Percentiles rank a stretch among this genome's conserved stretches.
Evolutionary conservation across 2,797 vertebrate species (phyloP).

Genomic region (Podargus strigoides): DNA sequence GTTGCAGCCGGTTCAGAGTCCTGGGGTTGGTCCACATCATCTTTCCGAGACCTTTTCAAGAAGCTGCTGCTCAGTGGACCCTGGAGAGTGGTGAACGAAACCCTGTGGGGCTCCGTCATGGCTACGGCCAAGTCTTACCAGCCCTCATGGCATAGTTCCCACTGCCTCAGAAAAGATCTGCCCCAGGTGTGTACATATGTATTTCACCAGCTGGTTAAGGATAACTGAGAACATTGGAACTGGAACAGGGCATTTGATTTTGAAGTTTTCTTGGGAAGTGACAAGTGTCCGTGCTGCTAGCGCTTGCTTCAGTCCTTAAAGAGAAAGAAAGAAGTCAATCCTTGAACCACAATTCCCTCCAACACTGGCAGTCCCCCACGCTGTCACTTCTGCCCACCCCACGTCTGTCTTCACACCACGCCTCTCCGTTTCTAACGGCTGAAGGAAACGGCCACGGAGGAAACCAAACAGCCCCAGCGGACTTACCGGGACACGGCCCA

Average conservation of each 20-base stretch:
- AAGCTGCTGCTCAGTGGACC: conserved; percentile 64
- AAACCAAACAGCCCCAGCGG: not conserved
- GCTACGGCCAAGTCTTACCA: conserved; percentile 28
- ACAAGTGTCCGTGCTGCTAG: not conserved
- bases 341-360: not conserved
- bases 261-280: not conserved
- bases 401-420: not conserved
- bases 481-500: not conserved
- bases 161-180: not conserved
- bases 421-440: not conserved
- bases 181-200: not conserved
- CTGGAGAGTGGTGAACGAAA: conserved; percentile 79
- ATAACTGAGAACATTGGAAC: fast-evolving
- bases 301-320: not conserved
- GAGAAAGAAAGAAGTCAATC: not conserved
- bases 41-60: conserved; percentile 63
- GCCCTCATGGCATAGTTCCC: conserved; percentile 68
- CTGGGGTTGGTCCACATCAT: conserved; percentile 54
- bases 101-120: conserved; percentile 86
- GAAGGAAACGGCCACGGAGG: not conserved
- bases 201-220: not conserved
- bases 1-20: conserved; percentile 60
- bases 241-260: fast-evolving
- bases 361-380: not conserved
- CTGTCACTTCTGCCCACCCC: not conserved